Evolutionary conservation across 37 sponge, comb jelly and placozoan species (phyloP), one percentile per base, ranked within the genome.

Genomic region (Agelas oroides): DNA sequence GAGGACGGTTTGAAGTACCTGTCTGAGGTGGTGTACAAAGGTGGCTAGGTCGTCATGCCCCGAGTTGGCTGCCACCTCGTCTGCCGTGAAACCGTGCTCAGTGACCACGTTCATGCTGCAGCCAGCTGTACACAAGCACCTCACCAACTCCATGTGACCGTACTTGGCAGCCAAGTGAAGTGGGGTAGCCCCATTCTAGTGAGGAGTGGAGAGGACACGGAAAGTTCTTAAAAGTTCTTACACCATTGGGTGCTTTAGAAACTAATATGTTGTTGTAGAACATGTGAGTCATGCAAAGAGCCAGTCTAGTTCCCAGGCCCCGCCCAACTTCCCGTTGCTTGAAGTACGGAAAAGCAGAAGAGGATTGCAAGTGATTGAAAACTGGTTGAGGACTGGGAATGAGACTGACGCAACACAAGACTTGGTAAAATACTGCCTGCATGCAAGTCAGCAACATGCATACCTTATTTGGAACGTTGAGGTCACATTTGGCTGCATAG

Each of bases 131-230:
- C 93, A 93, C 6, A 96, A 88, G 31, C 84, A 79, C 0, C 96
- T 55, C 23, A 90, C 93, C 31, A 96, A 53, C 75, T 96, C 96
- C 32, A 66, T 56, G 67, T 96, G 94, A 23, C 91, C 89, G 71
- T 93, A 80, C 75, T 90, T 87, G 34, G 96, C 89, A 58, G 96
- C 96, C 59, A 96, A 74, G 52, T 96, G 96, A 18, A 96, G 86
- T 46, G 91, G 89, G 25, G 94, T 90, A 28, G 77, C 80, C 24
- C 90, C 90, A n/a, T 90, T 80, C 87, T 91, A 69, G 18, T 3
- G 54, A 39, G 28, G 75, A 18, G 59, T 0, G 25, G 34, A 16
- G 62, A 76, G 11, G 58, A 36, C 27, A 69, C 11, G 19, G 54
- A n/a, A 79, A 64, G n/a, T n/a, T n/a, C n/a, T n/a, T n/a, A n/a